Base-by-base conservation (phyloP, 2,113 vertebrate species). In the Pseudorectes ferrugineus region DNA sequence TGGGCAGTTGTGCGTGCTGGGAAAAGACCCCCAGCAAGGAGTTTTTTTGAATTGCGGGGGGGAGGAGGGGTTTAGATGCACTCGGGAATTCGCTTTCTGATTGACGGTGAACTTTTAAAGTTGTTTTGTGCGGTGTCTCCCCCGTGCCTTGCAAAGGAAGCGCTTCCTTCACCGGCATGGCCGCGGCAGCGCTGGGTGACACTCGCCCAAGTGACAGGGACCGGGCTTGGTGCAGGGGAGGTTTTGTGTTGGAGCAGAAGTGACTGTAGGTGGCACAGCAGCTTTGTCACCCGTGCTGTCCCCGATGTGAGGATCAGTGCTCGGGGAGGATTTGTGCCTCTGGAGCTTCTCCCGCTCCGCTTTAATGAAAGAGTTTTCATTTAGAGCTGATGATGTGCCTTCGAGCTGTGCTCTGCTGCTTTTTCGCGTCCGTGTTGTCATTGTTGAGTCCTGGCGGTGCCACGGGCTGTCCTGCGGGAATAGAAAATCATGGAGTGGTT, bases 201-300 rank as follows among this genome's bases (percentile, higher is more conserved):
- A 38, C 45, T 0, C 4, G 12, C 28, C 2, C 3, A 4, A 33
- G 31, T 26, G 89, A 65, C 87, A 31, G 49, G 16, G 68, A 35
- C 58, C 63, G 43, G 61, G 38, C 74, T 19, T 29, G 4, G 1
- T 1, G 40, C 5, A 6, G 14, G 15, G 5, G 5, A 71, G 54
- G 14, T 2, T 62, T 70, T 46, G 62, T 51, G 48, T 4, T 36
- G 78, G 92, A 83, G 49, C 26, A 5, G 2, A 31, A 91, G 74
- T 3, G 74, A 88, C 95, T 95, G 94, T 96, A 96, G 95, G 93
- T 96, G 94, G 95, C 95, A 95, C 95, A 95, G 86, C 94, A 83
- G 95, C 96, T 88, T 96, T 95, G 92, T 85, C 62, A 80, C 70
- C 77, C 8, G 75, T 35, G 33, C 42, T 66, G 54, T 52, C 19